Evolutionary conservation across 1,140 invertebrate species (phyloP), one percentile per base, ranked within the genome.

Genomic region (Pissodes strobi): DNA sequence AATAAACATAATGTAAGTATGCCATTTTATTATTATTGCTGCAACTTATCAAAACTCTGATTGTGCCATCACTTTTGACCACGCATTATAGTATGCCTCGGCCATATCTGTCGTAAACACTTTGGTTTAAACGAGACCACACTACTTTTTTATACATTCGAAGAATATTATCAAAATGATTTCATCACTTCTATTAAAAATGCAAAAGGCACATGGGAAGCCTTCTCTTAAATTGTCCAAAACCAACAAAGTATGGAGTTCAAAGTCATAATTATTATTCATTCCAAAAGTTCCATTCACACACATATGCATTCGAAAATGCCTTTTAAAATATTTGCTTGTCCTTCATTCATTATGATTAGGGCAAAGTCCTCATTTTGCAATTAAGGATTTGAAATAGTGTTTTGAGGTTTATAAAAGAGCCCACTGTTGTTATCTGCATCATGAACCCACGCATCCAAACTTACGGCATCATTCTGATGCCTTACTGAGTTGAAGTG

Each of bases 71-170:
- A 66, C 45, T 23, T 18, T 17, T 6, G 4, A 10, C 62, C 62
- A 68, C 2, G 62, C 63, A 61, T 61, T 58, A 30, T 23, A 64
- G 48, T 45, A 55, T 39, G 19, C 12, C 18, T 58, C 25, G 13
- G 27, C 17, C 18, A 58, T 43, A 39, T 69, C 60, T 6, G 68
- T 59, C 65, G 67, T 69, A 45, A 69, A 67, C 10, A 60, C 34
- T 43, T 53, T 64, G n/a, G 59, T 5, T 21, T 21, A 10, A 15
- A 69, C 21, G 5, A 10, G 22, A 6, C 23, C 25, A 10, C 45
- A 51, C 38, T 48, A 30, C 8, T 17, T 17, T 52, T 49, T 45
- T 10, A 69, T 62, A 12, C 22, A 30, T 13, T 4, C 12, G 37
- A 66, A 69, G n/a, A 67, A 63, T n/a, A 67, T 19, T 9, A 10